Conservation (phyloP, 2,888 invertebrate species). For the Trichogramma dendrolimi region DNA sequence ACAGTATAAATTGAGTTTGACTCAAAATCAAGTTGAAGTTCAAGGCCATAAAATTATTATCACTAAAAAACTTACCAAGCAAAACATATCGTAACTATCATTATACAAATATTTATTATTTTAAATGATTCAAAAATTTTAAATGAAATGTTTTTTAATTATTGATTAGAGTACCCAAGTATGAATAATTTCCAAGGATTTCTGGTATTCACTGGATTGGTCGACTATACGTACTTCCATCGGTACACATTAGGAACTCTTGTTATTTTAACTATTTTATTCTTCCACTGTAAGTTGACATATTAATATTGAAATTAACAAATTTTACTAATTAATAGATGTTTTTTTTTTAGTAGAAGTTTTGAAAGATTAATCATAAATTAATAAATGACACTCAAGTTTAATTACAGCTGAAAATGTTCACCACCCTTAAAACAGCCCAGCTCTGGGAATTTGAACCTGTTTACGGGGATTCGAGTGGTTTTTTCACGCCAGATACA, state of each 20-base stretch:
- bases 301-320: constrained; percentile 6
- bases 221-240: constrained; percentile 46
- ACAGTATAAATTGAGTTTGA: constrained; percentile 44
- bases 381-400: too few relatives aligned
- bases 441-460: too few relatives aligned
- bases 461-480: too few relatives aligned
- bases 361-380: too few relatives aligned
- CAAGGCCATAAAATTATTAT: constrained; percentile 46
- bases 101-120: constrained; percentile 1
- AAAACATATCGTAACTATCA: constrained; percentile 45
- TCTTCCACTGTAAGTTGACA: constrained; percentile 43
- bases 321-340: constrained; percentile 7
- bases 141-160: constrained; percentile 36
- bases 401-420: constrained; percentile 38
- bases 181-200: constrained; percentile 41
- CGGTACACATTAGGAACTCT: constrained; percentile 46
- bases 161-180: constrained; percentile 42
- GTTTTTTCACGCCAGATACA: too few relatives aligned
- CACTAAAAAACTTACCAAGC: constrained; percentile 46
- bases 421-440: too few relatives aligned
- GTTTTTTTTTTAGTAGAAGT: constrained; percentile 5
- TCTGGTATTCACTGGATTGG: constrained; percentile 46
- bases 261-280: constrained; percentile 39
- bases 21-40: constrained; percentile 44
- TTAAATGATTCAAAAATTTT: neutral